phyloP scores from a whole-genome alignment of 2,888 invertebrate species.

The Troides helena region DNA sequence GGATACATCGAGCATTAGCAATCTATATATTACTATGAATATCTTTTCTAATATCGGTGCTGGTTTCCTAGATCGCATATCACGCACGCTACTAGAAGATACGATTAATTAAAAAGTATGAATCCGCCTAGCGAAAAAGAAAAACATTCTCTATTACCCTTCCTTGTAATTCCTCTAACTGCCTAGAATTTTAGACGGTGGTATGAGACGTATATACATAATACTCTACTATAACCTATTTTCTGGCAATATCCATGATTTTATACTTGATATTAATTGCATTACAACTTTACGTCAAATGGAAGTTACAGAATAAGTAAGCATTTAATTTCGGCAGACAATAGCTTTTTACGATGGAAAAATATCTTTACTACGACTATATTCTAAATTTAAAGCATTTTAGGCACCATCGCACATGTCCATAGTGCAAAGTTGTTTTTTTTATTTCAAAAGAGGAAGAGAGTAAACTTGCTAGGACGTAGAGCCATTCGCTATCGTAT shows the following conservation, averaged over 20 bases:
- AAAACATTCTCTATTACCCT: not conserved
- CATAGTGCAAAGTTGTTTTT: conserved; percentile 25
- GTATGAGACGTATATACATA: conserved; percentile 22
- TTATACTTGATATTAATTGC: no score
- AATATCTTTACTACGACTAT: conserved; percentile 21
- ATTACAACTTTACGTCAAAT: no score
- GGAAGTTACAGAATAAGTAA: not conserved
- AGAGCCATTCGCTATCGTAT: conserved; percentile 8
- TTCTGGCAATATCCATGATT: no score
- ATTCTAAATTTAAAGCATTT: conserved; percentile 34
- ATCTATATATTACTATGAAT: no score
- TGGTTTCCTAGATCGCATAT: no score
- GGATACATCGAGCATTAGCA: no score
- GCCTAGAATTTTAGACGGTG: conserved; percentile 10
- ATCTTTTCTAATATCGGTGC: no score
- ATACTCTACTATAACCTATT: not conserved
- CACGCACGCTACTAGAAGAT: no score
- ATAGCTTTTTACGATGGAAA: conserved; percentile 21
- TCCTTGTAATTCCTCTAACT: conserved; percentile 3
- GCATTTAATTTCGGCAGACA: conserved; percentile 9
- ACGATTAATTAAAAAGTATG: no score
- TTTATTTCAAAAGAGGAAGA: conserved; percentile 13
- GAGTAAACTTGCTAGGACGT: conserved; percentile 22
- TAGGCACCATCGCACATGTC: conserved; percentile 32
- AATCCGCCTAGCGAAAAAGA: not conserved